These are phyloP conservation scores for Schlechtendalia chinensis DNA, from an alignment of 1,140 invertebrate genomes.

Conservation along the genomic window DNA sequence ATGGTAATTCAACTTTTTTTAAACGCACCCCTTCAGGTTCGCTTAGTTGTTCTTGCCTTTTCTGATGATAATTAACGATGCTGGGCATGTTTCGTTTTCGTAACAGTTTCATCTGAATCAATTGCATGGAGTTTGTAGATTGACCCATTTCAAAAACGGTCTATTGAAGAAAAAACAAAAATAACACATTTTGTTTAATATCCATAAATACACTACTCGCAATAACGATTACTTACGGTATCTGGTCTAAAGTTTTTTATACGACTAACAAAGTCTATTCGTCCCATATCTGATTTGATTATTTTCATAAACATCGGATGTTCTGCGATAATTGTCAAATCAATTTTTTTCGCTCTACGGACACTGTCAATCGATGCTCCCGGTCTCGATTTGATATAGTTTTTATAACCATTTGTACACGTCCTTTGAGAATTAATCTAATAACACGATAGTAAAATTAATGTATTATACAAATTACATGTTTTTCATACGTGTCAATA, in stretches of 20 bases:
- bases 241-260: conserved; percentile 83
- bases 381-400: conserved; percentile 84
- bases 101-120: conserved; percentile 56
- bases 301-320: conserved; percentile 59
- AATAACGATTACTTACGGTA: conserved; percentile 64
- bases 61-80: conserved; percentile 59
- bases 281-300: conserved; percentile 56
- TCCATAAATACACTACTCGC: neutral
- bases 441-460: neutral
- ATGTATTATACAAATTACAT: neutral
- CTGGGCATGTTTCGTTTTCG: conserved; percentile 70
- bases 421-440: conserved; percentile 59
- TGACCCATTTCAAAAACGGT: conserved; percentile 92
- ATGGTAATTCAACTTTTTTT: conserved; percentile 26
- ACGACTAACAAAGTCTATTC: conserved; percentile 63
- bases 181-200: neutral
- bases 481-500: neutral
- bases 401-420: conserved; percentile 83
- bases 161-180: conserved; percentile 61
- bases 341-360: conserved; percentile 72
- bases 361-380: conserved; percentile 85
- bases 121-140: conserved; percentile 72
- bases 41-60: conserved; percentile 51
- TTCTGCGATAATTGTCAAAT: conserved; percentile 59
- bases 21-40: neutral